Evolutionary conservation across 1,140 invertebrate species (phyloP).

Genomic region (Drosophila lowei): DNA sequence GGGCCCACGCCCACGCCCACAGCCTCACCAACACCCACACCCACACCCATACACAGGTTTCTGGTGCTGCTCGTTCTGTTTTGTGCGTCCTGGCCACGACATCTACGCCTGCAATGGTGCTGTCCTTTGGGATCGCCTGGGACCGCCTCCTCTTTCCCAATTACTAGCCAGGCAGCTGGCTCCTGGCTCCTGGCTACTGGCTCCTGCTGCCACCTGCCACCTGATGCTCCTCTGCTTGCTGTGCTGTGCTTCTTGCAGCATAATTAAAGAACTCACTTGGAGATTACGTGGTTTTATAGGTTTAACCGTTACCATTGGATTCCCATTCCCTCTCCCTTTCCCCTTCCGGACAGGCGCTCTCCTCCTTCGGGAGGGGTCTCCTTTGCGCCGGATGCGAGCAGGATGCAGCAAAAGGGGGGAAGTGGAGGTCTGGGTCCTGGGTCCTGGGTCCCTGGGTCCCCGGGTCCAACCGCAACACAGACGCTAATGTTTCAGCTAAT

Average conservation of each 20-base stretch:
- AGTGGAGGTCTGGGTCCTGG: too few species aligned
- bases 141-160: slow-evolving; percentile 8
- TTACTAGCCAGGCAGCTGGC: too few species aligned
- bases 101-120: neutral
- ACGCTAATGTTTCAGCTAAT: slow-evolving; percentile 52
- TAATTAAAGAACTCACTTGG: slow-evolving; percentile 80
- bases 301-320: slow-evolving; percentile 59
- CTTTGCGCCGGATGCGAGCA: too few species aligned
- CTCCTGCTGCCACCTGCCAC: slow-evolving; percentile 18
- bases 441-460: too few species aligned
- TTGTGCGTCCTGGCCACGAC: slow-evolving; percentile 10
- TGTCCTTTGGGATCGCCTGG: slow-evolving; percentile 4
- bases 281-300: slow-evolving; percentile 79
- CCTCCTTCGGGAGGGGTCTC: too few species aligned
- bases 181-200: neutral
- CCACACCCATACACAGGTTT: slow-evolving; percentile 6
- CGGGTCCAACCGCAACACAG: slow-evolving; percentile 31
- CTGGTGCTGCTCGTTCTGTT: slow-evolving; percentile 5
- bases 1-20: slow-evolving; percentile 10
- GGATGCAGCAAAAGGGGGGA: too few species aligned
- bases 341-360: neutral
- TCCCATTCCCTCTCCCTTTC: slow-evolving; percentile 6
- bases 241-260: slow-evolving; percentile 61
- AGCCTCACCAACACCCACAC: neutral
- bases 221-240: slow-evolving; percentile 13